A percentile compares a stretch with the other conserved stretches of the same genome.
These are phyloP conservation scores for Ennomos quercinarius DNA, from an alignment of 2,888 invertebrate species.

Conservation along the genomic window DNA sequence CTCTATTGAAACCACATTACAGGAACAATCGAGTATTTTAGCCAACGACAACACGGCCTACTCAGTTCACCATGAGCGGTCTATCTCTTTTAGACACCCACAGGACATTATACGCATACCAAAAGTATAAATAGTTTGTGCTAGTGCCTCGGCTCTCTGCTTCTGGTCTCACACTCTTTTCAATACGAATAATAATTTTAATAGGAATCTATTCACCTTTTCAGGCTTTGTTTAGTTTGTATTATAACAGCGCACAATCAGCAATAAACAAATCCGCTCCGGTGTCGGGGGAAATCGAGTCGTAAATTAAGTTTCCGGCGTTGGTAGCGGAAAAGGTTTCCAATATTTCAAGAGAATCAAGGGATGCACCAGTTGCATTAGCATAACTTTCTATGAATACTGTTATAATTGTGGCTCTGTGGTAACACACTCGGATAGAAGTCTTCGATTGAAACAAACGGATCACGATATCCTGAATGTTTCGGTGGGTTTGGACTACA, in stretches of 20 bases:
- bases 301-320: conserved; percentile 59
- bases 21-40: too few species aligned
- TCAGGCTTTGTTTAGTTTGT: conserved; percentile 4
- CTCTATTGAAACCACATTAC: too few species aligned
- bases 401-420: neutral
- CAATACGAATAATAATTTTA: too few species aligned
- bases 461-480: too few species aligned
- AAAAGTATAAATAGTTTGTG: conserved; percentile 24
- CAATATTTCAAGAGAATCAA: conserved; percentile 48
- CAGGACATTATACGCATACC: conserved; percentile 13
- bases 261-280: conserved; percentile 35
- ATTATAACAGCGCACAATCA: neutral
- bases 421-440: too few species aligned
- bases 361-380: conserved; percentile 28
- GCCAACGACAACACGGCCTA: too few species aligned
- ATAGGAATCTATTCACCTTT: too few species aligned
- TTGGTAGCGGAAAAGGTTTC: conserved; percentile 60
- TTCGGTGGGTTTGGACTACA: too few species aligned
- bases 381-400: conserved; percentile 20
- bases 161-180: too few species aligned
- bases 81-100: too few species aligned
- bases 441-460: too few species aligned
- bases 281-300: conserved; percentile 54
- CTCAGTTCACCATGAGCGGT: too few species aligned
- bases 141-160: neutral